Base-by-base conservation (phyloP, 2,113 vertebrate genomes). In the Axis porcinus region DNA sequence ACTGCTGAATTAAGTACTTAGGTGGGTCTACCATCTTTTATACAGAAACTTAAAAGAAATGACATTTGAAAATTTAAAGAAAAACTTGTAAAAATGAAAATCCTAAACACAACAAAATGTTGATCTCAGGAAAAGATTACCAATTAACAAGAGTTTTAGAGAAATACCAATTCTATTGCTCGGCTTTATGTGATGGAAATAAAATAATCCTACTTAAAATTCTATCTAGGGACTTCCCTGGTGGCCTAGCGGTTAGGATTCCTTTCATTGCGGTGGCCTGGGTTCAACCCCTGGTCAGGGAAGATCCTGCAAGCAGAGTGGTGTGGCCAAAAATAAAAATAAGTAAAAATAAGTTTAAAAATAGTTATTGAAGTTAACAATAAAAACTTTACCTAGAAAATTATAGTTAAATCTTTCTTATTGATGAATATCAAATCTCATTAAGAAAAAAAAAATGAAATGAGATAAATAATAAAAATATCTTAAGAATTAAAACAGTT, bases 41-140 rank as follows among this genome's bases (percentile, higher is more conserved):
- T 11, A 74, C 12, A 47, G 17, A 84, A 94, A 74, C 7, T 67
- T 28, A 89, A 93, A 93, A 45, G 86, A 88, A 91, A 74, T 86
- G 27, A 64, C 30, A 74, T 62, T 91, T 85, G 54, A 94, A 97
- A 95, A 70, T 95, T 87, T 25, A 89, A 89, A 88, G 2, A 94
- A 89, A 94, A 95, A 12, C 4, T 6, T 40, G 25, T 86, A 58
- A 86, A 79, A 93, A 86, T 25, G 50, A 86, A 96, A 92, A 52
- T 16, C 13, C n/a, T 86, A 91, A 95, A 88, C 27, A 70, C 19
- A 84, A 83, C 1, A 94, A 4, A 92, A 60, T 23, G 43, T 13
- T 54, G 23, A 58, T 87, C 36, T 82, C 7, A 70, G 25, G n/a
- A 47, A 79, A 96, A 90, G 52, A 88, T 70, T 87, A 70, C 11